phyloP scores from a whole-genome alignment of 2,888 invertebrate genomes.

The Cheilosia vulpina region DNA sequence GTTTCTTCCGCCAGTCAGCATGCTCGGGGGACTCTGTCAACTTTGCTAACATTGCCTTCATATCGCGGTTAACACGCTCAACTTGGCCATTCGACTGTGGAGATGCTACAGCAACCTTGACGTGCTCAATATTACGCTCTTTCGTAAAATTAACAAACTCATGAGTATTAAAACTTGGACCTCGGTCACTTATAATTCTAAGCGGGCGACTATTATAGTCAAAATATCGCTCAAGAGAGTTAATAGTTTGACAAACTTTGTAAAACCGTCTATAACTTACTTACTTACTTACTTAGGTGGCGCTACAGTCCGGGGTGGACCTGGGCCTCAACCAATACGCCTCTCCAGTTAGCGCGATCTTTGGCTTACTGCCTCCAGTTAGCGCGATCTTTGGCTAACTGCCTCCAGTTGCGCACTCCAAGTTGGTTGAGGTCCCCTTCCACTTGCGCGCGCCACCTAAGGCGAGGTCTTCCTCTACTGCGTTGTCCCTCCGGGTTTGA shows the following conservation, averaged over 20 bases:
- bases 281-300: too few species aligned
- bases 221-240: background rate
- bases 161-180: slow-evolving; percentile 1
- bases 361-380: too few species aligned
- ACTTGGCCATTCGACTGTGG: slow-evolving; percentile 3
- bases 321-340: too few species aligned
- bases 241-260: background rate
- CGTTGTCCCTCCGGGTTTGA: too few species aligned
- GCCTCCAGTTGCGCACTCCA: too few species aligned
- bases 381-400: too few species aligned
- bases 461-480: too few species aligned
- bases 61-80: slow-evolving; percentile 1
- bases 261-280: background rate
- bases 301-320: too few species aligned
- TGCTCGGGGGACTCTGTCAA: background rate
- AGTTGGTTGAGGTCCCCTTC: too few species aligned
- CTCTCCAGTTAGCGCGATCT: too few species aligned
- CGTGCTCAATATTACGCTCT: background rate
- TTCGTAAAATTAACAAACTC: background rate
- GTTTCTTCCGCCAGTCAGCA: background rate
- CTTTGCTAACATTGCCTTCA: background rate
- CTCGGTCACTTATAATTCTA: slow-evolving; percentile 6
- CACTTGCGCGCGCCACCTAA: too few species aligned
- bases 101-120: background rate
- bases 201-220: background rate